Conservation (phyloP, 2,113 vertebrate species). For the Corythoichthys haematopterus region DNA sequence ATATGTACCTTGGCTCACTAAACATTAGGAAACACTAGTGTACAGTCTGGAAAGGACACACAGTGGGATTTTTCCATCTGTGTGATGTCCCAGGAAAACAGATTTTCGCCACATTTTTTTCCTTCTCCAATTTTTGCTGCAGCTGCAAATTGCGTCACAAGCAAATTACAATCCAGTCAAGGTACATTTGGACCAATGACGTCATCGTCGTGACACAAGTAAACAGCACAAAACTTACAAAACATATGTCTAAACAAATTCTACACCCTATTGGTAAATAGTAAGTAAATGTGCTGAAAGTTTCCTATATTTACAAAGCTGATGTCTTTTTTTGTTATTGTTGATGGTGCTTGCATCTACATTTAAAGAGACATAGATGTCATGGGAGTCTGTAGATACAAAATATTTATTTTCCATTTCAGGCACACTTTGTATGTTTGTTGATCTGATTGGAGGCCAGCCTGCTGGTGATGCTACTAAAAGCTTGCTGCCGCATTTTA, state of each 20-base stretch:
- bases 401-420: not conserved
- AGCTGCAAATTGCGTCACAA: not conserved
- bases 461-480: not conserved
- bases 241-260: no score
- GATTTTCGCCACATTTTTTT: not conserved
- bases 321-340: no score
- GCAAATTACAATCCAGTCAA: no score
- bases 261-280: no score
- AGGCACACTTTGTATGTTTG: not conserved
- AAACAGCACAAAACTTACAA: no score
- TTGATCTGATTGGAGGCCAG: not conserved
- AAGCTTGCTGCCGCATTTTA: not conserved
- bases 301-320: no score
- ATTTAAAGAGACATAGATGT: no score
- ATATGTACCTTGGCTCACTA: not conserved
- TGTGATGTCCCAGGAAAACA: not conserved
- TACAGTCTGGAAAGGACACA: not conserved
- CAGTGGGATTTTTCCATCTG: not conserved
- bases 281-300: no score
- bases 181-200: no score
- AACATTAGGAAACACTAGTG: not conserved
- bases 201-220: no score
- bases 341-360: no score
- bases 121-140: not conserved
- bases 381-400: not conserved